Evolutionary conservation across 2,797 vertebrate species (phyloP), one percentile per base, ranked within the genome.

Genomic region (Malurus splendens): DNA sequence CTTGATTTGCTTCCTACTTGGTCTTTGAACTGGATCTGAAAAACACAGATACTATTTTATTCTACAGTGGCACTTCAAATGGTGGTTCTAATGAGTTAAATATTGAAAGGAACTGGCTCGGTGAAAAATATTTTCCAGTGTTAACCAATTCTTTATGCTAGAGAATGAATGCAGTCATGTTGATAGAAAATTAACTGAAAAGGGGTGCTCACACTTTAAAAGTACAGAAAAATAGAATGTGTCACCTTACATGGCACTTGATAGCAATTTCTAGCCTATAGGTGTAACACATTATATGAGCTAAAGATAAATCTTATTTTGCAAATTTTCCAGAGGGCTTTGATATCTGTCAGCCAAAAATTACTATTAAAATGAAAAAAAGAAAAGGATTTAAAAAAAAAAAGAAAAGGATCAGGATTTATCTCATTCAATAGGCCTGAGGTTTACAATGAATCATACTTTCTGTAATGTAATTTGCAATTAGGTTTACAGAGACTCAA

Each of bases 401-500:
- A 36, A 12, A 12, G 11, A 10, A 36, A 36, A 36, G 36, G 36
- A 67, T 71, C 57, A 47, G 64, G 61, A 80, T 74, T 85, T 91
- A 82, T 87, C 61, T 81, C 57, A 50, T 81, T 36, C 64, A 72
- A 52, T 59, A 76, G 66, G 67, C 67, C 71, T 64, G 52, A 90
- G 60, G 86, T 87, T 81, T 89, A 73, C 56, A 76, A 80, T 85
- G 75, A 93, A 82, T 90, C 77, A 90, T 55, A 70, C 15, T 87
- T 87, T 68, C 59, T 67, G 27, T 56, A 82, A 90, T 60, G 73
- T 89, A 68, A 72, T 83, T 90, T 90, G 33, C n/a, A 75, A 55
- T 77, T 77, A 71, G 42, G 23, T 75, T 83, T 68, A 41, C 41
- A 76, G 75, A 87, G 73, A 52, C 66, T 92, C 28, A 48, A 81